Evolutionary conservation across 2,888 invertebrate species (phyloP), one percentile per base, ranked within the genome.

Genomic region (Siphlonurus alternatus): DNA sequence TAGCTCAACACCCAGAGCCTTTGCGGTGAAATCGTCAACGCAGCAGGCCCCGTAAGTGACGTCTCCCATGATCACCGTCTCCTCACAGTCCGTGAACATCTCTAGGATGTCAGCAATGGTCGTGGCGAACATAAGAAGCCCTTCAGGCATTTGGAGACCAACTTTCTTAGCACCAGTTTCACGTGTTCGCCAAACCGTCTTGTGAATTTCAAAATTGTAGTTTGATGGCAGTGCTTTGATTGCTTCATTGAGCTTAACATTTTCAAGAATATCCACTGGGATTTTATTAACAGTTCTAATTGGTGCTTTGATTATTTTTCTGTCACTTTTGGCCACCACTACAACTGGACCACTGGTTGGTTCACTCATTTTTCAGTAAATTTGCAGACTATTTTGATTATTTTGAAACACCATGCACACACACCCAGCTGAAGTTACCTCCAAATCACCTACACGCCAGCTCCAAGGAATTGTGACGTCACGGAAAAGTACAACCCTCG

Each of bases 41-140:
- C 99, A 99, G 74, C 99, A 99, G 0, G 99, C 99, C 53, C 99
- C 99, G 73, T 99, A 99, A 0, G 99, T 98, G 19, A 99, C 97
- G 77, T 99, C 99, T 5, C 95, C 98, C 93, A 99, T 93, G 67
- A 99, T 95, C 61, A 98, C 83, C 0, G 90, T 88, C 70, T 97
- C 95, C 1, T 92, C 93, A 56, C 56, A 56, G 51, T 83, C 84
- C 1, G 93, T 92, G 73, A 94, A 93, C 64, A 75, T 75, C 75
- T 93, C 88, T 69, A 97, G 86, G 67, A 99, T 94, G 74, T 98
- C 96, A 68, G 93, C 87, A 66, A 99, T 86, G 1, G 91, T 87
- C 66, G 94, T 91, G 0, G 98, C 87, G 78, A 90, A 99, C 79
- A 99, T 81, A 22, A 96, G 80, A 2, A 99, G 76, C 73, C 83